These are phyloP conservation scores for Anthoscopus minutus DNA, from an alignment of 2,113 vertebrate genomes.

Conservation along the genomic window DNA sequence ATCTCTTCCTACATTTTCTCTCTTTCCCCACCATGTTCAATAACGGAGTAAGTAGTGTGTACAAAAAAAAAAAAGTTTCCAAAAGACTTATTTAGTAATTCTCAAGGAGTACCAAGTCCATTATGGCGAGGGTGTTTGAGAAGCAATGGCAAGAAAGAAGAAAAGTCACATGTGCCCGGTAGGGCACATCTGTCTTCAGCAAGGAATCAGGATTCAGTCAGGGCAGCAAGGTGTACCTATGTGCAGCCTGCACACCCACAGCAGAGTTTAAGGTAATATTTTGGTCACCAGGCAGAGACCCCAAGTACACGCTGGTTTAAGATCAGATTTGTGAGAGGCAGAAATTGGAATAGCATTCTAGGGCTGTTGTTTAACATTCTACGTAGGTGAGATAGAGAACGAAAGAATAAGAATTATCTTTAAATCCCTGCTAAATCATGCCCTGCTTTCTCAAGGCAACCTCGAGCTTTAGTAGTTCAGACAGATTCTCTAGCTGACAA, in stretches of 20 bases:
- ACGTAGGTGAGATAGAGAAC: conserved; percentile 67
- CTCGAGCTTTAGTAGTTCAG: conserved; percentile 85
- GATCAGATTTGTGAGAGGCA: conserved; percentile 45
- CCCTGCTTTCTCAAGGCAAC: conserved; percentile 82
- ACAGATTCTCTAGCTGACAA: conserved; percentile 87
- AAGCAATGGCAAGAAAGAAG: conserved; percentile 4
- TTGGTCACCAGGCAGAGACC: conserved; percentile 63
- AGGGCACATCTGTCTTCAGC: neutral
- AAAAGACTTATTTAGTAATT: neutral
- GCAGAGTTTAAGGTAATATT: conserved; percentile 57
- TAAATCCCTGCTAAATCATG: conserved; percentile 88
- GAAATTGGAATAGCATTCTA: conserved; percentile 43
- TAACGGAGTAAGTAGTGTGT: neutral
- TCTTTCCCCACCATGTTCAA: neutral
- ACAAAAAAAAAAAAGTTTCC: neutral
- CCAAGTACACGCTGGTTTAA: conserved; percentile 53
- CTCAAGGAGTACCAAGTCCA: conserved; percentile 25
- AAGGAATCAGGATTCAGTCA: neutral
- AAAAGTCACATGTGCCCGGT: neutral
- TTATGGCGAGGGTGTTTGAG: neutral
- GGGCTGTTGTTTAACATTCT: conserved; percentile 75
- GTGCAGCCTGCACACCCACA: neutral
- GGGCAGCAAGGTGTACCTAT: neutral
- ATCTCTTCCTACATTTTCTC: neutral
- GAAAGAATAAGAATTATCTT: conserved; percentile 81